These are phyloP conservation scores for Nephotettix cincticeps DNA, from an alignment of 1,140 invertebrate genomes.

Conservation along the genomic window DNA sequence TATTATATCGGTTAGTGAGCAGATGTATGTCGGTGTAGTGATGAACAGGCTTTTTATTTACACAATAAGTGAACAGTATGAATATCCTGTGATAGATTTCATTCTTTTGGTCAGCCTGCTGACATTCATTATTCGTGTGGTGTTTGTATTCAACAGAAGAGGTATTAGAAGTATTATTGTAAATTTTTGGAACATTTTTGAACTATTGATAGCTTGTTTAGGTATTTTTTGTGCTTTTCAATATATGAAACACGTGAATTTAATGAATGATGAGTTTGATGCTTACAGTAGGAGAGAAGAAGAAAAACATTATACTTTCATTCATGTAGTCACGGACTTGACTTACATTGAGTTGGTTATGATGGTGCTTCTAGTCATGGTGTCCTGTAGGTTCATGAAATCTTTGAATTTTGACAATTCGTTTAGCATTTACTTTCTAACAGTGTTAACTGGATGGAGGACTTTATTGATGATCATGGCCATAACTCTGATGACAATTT, in stretches of 20 bases:
- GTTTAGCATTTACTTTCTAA: neutral
- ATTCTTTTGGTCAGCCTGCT: neutral
- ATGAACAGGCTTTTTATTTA: neutral
- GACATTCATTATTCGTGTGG: neutral
- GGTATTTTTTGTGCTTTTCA: neutral
- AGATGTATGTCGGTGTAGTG: neutral
- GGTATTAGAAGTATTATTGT: neutral
- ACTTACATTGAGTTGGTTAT: neutral
- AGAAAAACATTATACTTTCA: neutral
- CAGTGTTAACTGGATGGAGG: neutral
- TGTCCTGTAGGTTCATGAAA: neutral
- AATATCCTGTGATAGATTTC: neutral
- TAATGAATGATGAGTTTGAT: neutral
- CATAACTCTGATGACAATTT: neutral
- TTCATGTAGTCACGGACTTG: neutral
- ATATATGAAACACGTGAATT: neutral
- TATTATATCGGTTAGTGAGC: neutral
- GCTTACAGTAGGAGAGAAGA: neutral
- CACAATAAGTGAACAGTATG: neutral
- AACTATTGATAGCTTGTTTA: neutral
- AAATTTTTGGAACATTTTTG: neutral
- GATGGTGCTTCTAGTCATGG: neutral
- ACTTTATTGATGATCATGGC: neutral
- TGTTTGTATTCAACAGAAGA: neutral
- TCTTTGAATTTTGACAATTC: neutral